Evolutionary conservation across 35 echinoderm and acorn worm species (phyloP).

Genomic region (Eucidaris tribuloides): DNA sequence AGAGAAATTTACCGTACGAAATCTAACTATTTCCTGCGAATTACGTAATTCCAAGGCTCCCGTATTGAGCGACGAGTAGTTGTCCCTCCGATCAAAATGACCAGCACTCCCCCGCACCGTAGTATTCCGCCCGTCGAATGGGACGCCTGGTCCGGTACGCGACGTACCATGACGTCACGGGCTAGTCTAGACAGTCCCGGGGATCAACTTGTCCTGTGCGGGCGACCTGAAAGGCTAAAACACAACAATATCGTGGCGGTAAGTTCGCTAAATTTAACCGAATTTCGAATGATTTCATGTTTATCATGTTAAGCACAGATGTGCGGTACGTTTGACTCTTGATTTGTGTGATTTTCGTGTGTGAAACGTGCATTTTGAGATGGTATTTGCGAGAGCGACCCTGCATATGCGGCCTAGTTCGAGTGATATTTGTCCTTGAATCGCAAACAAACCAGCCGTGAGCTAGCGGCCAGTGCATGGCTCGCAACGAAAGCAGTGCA

Average conservation of each 20-base stretch:
- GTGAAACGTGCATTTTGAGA: not conserved
- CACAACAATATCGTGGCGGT: not conserved
- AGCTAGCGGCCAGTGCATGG: no score
- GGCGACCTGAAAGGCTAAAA: not conserved
- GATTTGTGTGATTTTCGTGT: not conserved
- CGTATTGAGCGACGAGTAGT: not conserved
- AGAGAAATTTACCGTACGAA: not conserved
- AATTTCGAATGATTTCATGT: slow-evolving; percentile 1
- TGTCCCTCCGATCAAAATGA: not conserved
- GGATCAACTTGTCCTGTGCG: slow-evolving; percentile 13
- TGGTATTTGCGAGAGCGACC: not conserved
- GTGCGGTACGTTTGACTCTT: not conserved
- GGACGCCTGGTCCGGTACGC: slow-evolving; percentile 35
- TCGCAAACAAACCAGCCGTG: not conserved
- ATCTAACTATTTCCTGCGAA: not conserved
- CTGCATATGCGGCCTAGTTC: not conserved
- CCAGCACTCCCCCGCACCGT: not conserved
- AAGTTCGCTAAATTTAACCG: not conserved
- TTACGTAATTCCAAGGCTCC: slow-evolving; percentile 1
- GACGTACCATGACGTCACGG: slow-evolving; percentile 68
- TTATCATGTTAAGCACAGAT: not conserved
- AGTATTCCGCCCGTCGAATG: slow-evolving; percentile 38
- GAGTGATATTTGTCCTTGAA: slow-evolving; percentile 7
- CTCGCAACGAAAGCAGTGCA: not conserved
- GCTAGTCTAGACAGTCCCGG: slow-evolving; percentile 46